These are phyloP conservation scores for Eupithecia subfuscata DNA, from an alignment of 2,888 invertebrate genomes.

Conservation along the genomic window DNA sequence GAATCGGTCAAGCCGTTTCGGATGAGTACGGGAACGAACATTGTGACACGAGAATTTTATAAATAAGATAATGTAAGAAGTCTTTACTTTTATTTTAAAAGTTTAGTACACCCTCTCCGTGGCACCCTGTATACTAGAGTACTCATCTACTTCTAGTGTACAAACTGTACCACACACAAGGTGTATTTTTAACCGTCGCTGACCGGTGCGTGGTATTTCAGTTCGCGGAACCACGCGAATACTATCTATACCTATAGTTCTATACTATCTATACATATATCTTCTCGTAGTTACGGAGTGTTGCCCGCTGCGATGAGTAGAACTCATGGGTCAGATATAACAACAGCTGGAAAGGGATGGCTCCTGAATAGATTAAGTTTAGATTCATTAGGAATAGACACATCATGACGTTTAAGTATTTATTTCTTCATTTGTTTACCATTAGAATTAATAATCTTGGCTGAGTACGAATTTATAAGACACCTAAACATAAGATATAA, in stretches of 20 bases:
- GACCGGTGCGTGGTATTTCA: background rate
- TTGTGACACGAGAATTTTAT: too few species aligned
- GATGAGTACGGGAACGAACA: too few species aligned
- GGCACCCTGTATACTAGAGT: background rate
- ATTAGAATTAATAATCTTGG: too few species aligned
- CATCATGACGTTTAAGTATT: too few species aligned
- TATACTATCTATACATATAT: background rate
- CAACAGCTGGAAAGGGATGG: background rate
- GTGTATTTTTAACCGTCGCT: background rate
- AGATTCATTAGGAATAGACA: too few species aligned
- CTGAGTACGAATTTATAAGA: too few species aligned
- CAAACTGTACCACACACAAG: background rate
- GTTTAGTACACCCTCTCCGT: too few species aligned
- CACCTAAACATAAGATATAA: too few species aligned
- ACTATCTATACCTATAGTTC: background rate
- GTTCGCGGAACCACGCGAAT: constrained; percentile 5
- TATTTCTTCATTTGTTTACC: too few species aligned
- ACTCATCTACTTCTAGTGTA: background rate
- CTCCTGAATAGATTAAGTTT: background rate
- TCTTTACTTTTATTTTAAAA: too few species aligned
- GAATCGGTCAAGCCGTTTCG: too few species aligned
- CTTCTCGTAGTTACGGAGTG: background rate
- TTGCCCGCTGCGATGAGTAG: background rate
- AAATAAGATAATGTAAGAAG: too few species aligned
- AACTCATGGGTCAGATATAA: background rate